Percentiles rank a stretch among this genome's conserved stretches.
phyloP scores from a whole-genome alignment of 1,140 invertebrate species.

The Pachypeltis micranthus region DNA sequence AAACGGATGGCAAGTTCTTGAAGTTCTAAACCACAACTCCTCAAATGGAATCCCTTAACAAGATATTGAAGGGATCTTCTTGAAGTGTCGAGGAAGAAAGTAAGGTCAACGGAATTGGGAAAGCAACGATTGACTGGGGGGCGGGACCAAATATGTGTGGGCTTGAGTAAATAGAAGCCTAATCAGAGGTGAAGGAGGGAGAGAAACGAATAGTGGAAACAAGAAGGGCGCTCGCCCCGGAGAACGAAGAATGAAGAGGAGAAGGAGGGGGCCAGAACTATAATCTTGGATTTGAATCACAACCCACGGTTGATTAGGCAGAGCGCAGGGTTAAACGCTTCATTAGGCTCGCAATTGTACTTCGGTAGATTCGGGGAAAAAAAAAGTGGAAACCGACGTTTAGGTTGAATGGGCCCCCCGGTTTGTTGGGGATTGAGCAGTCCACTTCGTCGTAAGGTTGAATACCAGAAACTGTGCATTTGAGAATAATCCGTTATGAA shows the following conservation, averaged over 20 bases:
- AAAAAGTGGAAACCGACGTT: not conserved
- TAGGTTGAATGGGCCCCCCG: too few relatives aligned
- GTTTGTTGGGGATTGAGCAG: too few relatives aligned
- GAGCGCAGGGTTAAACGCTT: not conserved
- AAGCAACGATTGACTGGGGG: not conserved
- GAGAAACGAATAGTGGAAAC: not conserved
- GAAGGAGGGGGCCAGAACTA: too few relatives aligned
- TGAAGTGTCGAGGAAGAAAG: too few relatives aligned
- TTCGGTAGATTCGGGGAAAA: not conserved
- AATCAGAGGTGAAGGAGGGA: not conserved
- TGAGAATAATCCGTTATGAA: not conserved
- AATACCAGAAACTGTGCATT: not conserved
- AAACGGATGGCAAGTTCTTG: too few relatives aligned
- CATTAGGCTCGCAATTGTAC: not conserved
- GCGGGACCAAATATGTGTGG: slow-evolving; percentile 3
- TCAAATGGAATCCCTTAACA: too few relatives aligned
- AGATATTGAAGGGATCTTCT: too few relatives aligned
- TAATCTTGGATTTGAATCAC: slow-evolving; percentile 7
- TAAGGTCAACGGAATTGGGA: not conserved
- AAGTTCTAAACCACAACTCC: too few relatives aligned
- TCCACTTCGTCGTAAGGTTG: not conserved
- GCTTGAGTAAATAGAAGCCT: slow-evolving; percentile 3
- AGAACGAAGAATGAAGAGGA: too few relatives aligned
- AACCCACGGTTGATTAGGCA: slow-evolving; percentile 2
- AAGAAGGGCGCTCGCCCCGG: too few relatives aligned